Evolutionary conservation across 1,140 invertebrate species (phyloP), one percentile per base, ranked within the genome.

Genomic region (Probaryconus sp.): DNA sequence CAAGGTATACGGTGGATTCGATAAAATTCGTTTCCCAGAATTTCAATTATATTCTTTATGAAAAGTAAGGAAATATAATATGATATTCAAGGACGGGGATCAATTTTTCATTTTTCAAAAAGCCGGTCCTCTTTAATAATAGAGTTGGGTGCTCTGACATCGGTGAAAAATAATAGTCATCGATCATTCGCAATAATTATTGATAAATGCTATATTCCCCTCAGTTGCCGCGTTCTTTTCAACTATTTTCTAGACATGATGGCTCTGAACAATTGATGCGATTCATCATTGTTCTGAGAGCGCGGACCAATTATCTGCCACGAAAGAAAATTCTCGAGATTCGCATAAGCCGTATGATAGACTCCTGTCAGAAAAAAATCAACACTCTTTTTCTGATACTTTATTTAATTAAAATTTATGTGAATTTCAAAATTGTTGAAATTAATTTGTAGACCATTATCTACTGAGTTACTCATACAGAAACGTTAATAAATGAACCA

Each of bases 151-250:
- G 6, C 20, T 47, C 38, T 47, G 61, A 53, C 60, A 61, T 18
- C 28, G 63, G 24, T 64, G 71, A 74, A 68, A 68, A 74, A 68
- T 74, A 51, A 56, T 58, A 45, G 55, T 47, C 63, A 74, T 74
- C 63, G 55, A 68, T 74, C 63, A 74, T 74, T 38, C 50, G 51
- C 43, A 42, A 68, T 68, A 74, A 74, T 74, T 74, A 68, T 75
- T 48, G 71, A 68, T 61, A 69, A 68, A 37, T 50, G 13, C 31
- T 10, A 16, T 21, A n/a, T 20, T 50, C 48, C 70, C 70, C 63
- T 63, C 18, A 17, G 2, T n/a, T n/a, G 24, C 16, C 43, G 33
- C 7, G 35, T 53, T 35, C 63, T 63, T 74, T 74, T 63, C 70
- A 61, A 63, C 63, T 45, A 67, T 74, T 74, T 74, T 53, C 55